phyloP scores from a whole-genome alignment of 1,140 invertebrate genomes.

The Drosophila nigrodunni region DNA sequence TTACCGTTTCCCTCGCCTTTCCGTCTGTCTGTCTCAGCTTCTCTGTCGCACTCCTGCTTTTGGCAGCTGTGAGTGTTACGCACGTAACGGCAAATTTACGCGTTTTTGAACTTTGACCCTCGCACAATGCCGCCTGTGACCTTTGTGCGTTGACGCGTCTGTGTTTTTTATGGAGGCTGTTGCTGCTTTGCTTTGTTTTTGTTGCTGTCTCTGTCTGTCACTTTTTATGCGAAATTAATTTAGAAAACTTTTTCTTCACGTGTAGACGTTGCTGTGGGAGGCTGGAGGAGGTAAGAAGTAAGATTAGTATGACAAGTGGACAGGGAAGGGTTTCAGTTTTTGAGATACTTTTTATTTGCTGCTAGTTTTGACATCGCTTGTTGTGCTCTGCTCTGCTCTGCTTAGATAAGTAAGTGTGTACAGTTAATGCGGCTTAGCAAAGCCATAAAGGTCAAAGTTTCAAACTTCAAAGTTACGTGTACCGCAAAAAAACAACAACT shows the following conservation, averaged over 20 bases:
- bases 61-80: conserved; percentile 35
- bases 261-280: conserved; percentile 1
- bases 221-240: conserved; percentile 78
- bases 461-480: conserved; percentile 6
- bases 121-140: conserved; percentile 60
- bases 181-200: conserved; percentile 32
- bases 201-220: conserved; percentile 51
- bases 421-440: conserved; percentile 33
- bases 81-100: conserved; percentile 68
- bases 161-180: conserved; percentile 54
- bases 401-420: conserved; percentile 22
- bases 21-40: neutral
- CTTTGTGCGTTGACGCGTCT: conserved; percentile 59
- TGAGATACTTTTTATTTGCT: neutral
- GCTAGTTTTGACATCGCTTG: neutral
- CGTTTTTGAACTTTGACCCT: conserved; percentile 78
- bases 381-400: neutral
- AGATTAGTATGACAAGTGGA: neutral
- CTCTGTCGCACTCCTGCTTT: neutral
- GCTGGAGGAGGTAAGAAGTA: neutral
- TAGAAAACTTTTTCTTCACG: conserved; percentile 66
- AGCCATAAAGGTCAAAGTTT: conserved; percentile 35
- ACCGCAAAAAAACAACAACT: neutral
- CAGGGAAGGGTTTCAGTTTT: conserved; percentile 1
- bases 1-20: neutral